These are phyloP conservation scores for Phainopepla nitens DNA, from an alignment of 2,113 vertebrate species.

Conservation along the genomic window DNA sequence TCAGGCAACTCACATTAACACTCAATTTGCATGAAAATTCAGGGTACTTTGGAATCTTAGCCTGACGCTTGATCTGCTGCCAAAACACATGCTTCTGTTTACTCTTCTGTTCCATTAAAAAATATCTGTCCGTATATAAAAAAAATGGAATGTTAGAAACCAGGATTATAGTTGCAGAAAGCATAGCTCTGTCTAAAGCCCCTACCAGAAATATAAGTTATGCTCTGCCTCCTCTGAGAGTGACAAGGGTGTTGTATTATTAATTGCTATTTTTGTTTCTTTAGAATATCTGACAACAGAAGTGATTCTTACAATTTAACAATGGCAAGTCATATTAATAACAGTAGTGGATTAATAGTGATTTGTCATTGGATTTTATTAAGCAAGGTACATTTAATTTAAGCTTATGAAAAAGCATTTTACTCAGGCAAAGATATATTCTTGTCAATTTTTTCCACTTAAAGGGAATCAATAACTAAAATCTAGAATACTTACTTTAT, in stretches of 20 bases:
- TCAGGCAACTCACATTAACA: background rate
- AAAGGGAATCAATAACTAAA: background rate
- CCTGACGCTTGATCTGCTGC: background rate
- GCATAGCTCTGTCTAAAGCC: background rate
- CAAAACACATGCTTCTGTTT: background rate
- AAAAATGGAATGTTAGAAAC: background rate
- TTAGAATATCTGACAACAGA: background rate
- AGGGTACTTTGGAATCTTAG: background rate
- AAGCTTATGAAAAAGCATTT: background rate
- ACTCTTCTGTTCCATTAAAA: background rate
- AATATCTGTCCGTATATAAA: background rate
- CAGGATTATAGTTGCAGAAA: background rate
- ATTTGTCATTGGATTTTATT: background rate
- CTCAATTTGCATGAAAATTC: background rate
- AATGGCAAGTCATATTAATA: background rate
- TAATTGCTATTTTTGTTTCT: background rate
- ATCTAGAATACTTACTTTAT: background rate
- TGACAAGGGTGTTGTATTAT: background rate
- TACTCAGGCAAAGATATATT: background rate
- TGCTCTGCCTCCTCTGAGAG: fast-evolving
- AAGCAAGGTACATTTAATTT: background rate
- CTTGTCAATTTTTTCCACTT: background rate
- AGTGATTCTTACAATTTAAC: background rate
- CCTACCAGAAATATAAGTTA: background rate
- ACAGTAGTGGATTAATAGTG: background rate